Evolutionary conservation across 2,113 vertebrate genomes (phyloP), one percentile per base, ranked within the genome.

Genomic region (Ictalurus furcatus): DNA sequence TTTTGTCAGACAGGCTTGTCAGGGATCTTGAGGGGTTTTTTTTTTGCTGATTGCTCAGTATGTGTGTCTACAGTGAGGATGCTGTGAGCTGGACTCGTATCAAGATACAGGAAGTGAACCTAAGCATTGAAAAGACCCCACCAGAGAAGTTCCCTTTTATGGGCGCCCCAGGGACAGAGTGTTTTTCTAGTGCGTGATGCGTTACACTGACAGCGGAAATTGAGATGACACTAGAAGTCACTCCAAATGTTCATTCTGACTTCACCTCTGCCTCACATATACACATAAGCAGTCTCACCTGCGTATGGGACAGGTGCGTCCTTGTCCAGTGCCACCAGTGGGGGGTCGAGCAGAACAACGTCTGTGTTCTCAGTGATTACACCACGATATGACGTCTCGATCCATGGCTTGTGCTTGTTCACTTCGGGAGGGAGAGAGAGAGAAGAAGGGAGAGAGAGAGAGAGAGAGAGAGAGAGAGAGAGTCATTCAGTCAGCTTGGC

Each of bases 341-440:
- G 98, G 88, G 98, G 98, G 91, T 99, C 98, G 92, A 99, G 93
- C 92, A 98, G 97, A 80, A 99, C 98, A 0, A 97, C 95, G 85
- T 97, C 97, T 0, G 98, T 98, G 94, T 99, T 99, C 93, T 99
- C 98, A 3, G 97, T 99, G 93, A 99, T 97, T 92, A 99, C 96
- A 85, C 98, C 98, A 0, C 99, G 98, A 92, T 99, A 99, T 0
- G 98, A 99, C 0, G 98, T 99, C 95, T 99, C 98, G 73, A 99
- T 99, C 98, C 98, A 99, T 1, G 98, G 98, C 89, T 99, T 99
- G 94, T 99, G 98, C 91, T 99, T 99, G 92, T 99, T 99, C 89
- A 99, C 98, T 99, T 89, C 21, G 90, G 21, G 91, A 92, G 71
- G 93, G 80, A 94, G n/a, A 90, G 52, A 86, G 48, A 52, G 48